Percentiles rank a stretch among this genome's conserved stretches.
phyloP scores from a whole-genome alignment of 1,140 invertebrate genomes.

The Ceratosolen fusciceps region DNA sequence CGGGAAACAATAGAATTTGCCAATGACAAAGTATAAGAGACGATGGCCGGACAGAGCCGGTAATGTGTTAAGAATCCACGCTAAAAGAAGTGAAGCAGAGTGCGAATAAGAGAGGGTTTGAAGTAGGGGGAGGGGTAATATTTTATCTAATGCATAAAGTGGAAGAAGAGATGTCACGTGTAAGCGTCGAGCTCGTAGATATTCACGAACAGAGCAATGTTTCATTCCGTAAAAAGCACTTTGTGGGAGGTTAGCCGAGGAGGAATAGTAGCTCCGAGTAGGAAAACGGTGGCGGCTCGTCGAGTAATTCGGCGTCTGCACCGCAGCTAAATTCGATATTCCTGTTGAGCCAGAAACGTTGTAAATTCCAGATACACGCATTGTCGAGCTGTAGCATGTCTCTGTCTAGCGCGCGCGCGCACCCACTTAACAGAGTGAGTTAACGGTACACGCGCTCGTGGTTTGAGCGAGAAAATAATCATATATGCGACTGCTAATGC shows the following conservation, averaged over 20 bases:
- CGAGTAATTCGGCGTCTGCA: neutral
- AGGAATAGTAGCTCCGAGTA: too few species aligned
- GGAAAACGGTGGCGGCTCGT: neutral
- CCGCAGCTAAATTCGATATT: constrained; percentile 33
- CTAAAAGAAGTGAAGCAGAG: too few species aligned
- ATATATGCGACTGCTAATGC: constrained; percentile 67
- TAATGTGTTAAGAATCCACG: too few species aligned
- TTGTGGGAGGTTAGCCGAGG: neutral
- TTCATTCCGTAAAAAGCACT: constrained; percentile 15
- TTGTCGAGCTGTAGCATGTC: neutral
- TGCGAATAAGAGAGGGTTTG: too few species aligned
- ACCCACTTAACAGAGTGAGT: neutral
- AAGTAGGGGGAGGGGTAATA: too few species aligned
- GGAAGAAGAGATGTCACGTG: too few species aligned
- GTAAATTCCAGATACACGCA: constrained; percentile 33
- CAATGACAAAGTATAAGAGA: too few species aligned
- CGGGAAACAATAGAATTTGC: too few species aligned
- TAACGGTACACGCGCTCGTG: constrained; percentile 47
- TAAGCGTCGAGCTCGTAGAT: neutral
- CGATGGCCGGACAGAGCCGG: too few species aligned
- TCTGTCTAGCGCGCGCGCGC: neutral
- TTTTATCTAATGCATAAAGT: too few species aligned
- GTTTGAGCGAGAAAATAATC: constrained; percentile 65
- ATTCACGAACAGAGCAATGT: neutral
- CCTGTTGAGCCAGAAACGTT: constrained; percentile 16